These are phyloP conservation scores for Gallinago paraguaiae DNA, from an alignment of 2,113 vertebrate genomes.

Conservation along the genomic window DNA sequence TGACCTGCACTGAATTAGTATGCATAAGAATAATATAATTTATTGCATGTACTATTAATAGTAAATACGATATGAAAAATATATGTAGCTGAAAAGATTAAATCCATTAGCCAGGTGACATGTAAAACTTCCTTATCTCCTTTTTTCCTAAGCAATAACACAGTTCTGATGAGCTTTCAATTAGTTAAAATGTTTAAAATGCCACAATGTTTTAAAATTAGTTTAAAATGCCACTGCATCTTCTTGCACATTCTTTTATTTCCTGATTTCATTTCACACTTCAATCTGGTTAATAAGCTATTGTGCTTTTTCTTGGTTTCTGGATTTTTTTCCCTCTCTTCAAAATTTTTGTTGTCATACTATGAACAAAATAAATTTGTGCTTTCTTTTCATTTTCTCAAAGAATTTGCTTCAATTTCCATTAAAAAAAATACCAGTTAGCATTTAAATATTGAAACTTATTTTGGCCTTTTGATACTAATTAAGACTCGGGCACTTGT, in stretches of 20 bases:
- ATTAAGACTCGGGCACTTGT: not conserved
- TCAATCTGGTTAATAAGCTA: not conserved
- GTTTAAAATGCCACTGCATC: accelerated
- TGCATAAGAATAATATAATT: not conserved
- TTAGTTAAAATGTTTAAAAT: not conserved
- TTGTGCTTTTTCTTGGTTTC: not conserved
- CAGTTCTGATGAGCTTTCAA: not conserved
- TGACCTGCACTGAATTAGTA: not conserved
- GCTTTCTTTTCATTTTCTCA: not conserved
- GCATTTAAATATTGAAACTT: not conserved
- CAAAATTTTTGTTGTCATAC: not conserved
- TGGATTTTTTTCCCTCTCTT: not conserved
- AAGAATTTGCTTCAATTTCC: not conserved
- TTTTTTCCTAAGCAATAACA: not conserved
- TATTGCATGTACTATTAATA: not conserved
- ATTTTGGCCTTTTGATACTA: not conserved
- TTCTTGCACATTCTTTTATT: not conserved
- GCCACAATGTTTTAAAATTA: not conserved
- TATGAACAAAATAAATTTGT: not conserved
- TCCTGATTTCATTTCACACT: not conserved
- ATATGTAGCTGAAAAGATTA: not conserved
- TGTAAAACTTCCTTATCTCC: not conserved
- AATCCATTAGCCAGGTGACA: not conserved
- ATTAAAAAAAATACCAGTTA: not conserved
- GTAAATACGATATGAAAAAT: not conserved